Percentiles rank a stretch among this genome's conserved stretches.
phyloP scores from a whole-genome alignment of 2,888 invertebrate species.

The Diarsia mendica region DNA sequence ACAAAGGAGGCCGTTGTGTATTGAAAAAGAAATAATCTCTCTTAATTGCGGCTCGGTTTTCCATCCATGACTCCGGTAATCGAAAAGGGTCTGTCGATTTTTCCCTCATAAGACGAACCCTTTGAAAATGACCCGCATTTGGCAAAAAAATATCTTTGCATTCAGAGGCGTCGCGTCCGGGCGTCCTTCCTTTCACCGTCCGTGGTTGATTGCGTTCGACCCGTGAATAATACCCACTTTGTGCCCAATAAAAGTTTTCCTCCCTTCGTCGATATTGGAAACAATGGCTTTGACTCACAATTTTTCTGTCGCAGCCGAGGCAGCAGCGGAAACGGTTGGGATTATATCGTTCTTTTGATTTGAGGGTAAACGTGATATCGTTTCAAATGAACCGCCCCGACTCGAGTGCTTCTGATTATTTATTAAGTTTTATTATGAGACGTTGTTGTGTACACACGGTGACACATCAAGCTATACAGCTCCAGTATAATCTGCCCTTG shows the following conservation, averaged over 20 bases:
- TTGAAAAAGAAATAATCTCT: conserved; percentile 78
- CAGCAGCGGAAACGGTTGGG: conserved; percentile 78
- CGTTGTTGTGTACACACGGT: conserved; percentile 21
- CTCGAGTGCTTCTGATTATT: conserved; percentile 69
- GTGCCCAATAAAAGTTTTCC: conserved; percentile 89
- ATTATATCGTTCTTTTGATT: conserved; percentile 87
- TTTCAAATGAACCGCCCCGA: conserved; percentile 78
- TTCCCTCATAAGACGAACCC: conserved; percentile 85
- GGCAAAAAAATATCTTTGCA: conserved; percentile 89
- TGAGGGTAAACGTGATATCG: conserved; percentile 85
- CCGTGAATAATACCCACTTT: conserved; percentile 89
- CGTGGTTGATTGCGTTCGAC: conserved; percentile 85
- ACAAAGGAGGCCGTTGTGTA: conserved; percentile 72
- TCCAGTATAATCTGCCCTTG: too few species aligned
- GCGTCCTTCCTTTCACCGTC: conserved; percentile 74
- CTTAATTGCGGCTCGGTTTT: conserved; percentile 85
- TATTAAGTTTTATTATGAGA: conserved; percentile 63
- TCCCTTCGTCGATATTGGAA: conserved; percentile 86
- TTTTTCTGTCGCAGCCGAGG: conserved; percentile 80
- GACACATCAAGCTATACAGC: too few species aligned
- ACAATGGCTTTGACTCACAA: conserved; percentile 88
- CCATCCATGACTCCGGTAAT: conserved; percentile 84
- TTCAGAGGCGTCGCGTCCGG: conserved; percentile 86
- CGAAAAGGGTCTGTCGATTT: conserved; percentile 84
- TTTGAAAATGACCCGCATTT: conserved; percentile 88